Base-by-base conservation (phyloP, 1,140 invertebrate species). In the Triops cancriformis region DNA sequence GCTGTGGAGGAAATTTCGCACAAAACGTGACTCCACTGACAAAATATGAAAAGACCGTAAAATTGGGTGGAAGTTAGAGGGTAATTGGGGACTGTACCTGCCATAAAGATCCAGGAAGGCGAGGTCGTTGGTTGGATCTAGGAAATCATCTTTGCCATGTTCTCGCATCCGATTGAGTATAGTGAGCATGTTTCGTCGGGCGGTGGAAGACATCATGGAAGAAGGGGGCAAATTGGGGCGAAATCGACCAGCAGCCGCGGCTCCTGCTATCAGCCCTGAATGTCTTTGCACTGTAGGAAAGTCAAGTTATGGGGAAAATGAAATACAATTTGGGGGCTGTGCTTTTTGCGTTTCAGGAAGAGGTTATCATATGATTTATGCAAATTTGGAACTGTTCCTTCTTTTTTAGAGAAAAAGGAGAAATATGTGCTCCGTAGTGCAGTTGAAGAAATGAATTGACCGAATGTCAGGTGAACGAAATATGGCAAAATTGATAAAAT, bases 201-300 rank as follows among this genome's bases (percentile, higher is more conserved):
- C 51, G 51, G 51, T 64, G 51, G 51, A 64, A 64, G 51, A 64
- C 51, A 64, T 64, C 51, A 64, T 64, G n/a, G 51, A 64, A 23
- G 51, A 64, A 64, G 51, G 51, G 51, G 51, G 23, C 51, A 64
- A 64, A 64, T 23, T 64, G 51, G 51, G 51, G 14, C 51, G 51
- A 64, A 64, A 64, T 64, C 51, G 51, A 64, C 51, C 51, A 23
- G 51, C 51, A 64, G 51, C 51, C 23, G 31, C 31, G 31, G 51
- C 51, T 64, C 51, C 51, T 64, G 51, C 51, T 64, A 64, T 64
- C 51, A 64, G 1, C 7, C 51, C 51, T 64, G 51, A 64, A 64
- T 64, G 51, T 64, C 51, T 64, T 64, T 64, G 51, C 51, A 64
- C 51, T 64, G 51, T 37, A 37, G 7, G 31, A 37, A 37, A 64